Base-by-base conservation (phyloP, 2,797 vertebrate genomes). In the Sarcoramphus papa region DNA sequence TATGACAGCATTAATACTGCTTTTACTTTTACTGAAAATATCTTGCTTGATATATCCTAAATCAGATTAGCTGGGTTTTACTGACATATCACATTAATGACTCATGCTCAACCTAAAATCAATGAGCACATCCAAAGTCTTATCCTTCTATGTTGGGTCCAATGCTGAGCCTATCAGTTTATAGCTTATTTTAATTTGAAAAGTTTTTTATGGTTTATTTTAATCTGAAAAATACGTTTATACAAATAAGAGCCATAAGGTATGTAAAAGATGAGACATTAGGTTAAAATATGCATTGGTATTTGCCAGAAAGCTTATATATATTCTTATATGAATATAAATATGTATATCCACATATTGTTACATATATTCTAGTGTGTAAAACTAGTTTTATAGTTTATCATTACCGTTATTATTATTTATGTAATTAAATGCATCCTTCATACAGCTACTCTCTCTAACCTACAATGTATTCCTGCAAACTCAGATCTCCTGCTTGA, bases 401-500 rank as follows among this genome's bases (percentile, higher is more conserved):
- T 91, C 77, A 54, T 89, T 94, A 92, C 41, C 86, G n/a, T 91
- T 95, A 90, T 89, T 95, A 95, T 96, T 95, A 93, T 96, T 86
- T 74, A 41, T 81, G 63, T 56, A 88, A 92, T 91, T 90, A 93
- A 95, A 95, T 86, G 72, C 88, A 91, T 88, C 87, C 53, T 94
- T 86, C 89, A 43, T 63, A 72, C 41, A 67, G 30, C 57, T 96
- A 57, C 79, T 91, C 60, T 94, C 79, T 90, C 70, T 83, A 90
- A 74, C 76, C 51, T 88, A 76, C 37, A 69, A 79, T 23, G 9
- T 64, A 90, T 85, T 97, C 56, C 79, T 86, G 40, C 84, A 93
- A 97, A 96, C 92, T 96, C 94, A 96, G 90, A 98, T 96, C 91
- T 95, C 53, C 85, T 85, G 28, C 81, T 84, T 97, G 97, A 98